Evolutionary conservation across 2,888 invertebrate species (phyloP).

Genomic region (Nowickia ferox): DNA sequence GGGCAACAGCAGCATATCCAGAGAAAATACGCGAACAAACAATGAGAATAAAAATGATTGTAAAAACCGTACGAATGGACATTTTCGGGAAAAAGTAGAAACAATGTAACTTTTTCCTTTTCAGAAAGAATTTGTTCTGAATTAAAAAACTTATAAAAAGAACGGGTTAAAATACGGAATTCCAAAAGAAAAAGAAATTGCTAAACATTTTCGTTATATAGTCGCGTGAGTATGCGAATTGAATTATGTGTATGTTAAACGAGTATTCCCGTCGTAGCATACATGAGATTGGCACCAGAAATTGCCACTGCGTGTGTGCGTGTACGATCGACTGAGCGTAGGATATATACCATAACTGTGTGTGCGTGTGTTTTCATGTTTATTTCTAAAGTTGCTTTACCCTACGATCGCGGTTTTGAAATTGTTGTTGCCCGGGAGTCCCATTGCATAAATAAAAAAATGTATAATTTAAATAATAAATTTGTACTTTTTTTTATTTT

Average conservation of each 20-base stretch:
- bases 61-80: slow-evolving; percentile 61
- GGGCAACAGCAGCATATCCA: slow-evolving; percentile 75
- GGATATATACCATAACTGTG: slow-evolving; percentile 1
- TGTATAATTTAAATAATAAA: not conserved
- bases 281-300: slow-evolving; percentile 4
- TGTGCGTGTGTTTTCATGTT: slow-evolving; percentile 21
- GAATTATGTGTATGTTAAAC: slow-evolving; percentile 56
- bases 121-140: slow-evolving; percentile 36
- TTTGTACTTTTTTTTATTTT: slow-evolving; percentile 37
- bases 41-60: slow-evolving; percentile 57
- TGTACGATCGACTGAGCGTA: slow-evolving; percentile 2
- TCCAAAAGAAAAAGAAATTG: slow-evolving; percentile 55
- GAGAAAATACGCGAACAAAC: slow-evolving; percentile 72
- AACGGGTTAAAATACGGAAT: slow-evolving; percentile 55
- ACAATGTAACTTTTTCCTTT: slow-evolving; percentile 54
- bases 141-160: slow-evolving; percentile 29
- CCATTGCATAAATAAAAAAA: slow-evolving; percentile 46
- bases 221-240: slow-evolving; percentile 64
- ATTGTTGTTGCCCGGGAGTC: slow-evolving; percentile 68
- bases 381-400: slow-evolving; percentile 35
- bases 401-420: slow-evolving; percentile 35
- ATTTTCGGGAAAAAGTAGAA: slow-evolving; percentile 60
- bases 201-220: slow-evolving; percentile 41
- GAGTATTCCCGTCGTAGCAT: slow-evolving; percentile 21
- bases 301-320: not conserved